Base-by-base conservation (phyloP, 2,888 invertebrate species). In the Candidula unifasciata region DNA sequence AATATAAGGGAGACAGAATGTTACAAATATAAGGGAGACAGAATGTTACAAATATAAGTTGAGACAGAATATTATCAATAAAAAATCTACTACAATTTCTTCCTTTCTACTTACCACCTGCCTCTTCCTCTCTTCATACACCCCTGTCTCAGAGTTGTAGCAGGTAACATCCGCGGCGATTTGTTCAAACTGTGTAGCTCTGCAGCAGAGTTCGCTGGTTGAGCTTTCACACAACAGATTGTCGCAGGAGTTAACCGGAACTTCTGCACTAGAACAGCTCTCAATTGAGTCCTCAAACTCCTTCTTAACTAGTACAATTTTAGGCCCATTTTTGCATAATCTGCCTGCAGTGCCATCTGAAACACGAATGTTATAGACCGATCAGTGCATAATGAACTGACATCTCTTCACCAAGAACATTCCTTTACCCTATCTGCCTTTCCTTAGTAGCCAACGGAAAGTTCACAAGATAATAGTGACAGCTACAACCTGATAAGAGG, bases 191-290 rank as follows among this genome's bases (percentile, higher is more conserved):
- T 74, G 35, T 27, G 24, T 10, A 6, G 80, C 73, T 5, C 21
- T 79, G 44, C 84, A 84, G 57, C 84, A 84, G 6, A 13, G 6
- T 13, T 8, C 73, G 66, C 18, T 16, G 0, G 37, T n/a, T 10
- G 33, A 37, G 3, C 80, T 80, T 24, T 74, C 80, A 80, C 84
- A 84, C 21, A 73, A 30, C 30, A 84, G 60, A 60, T 71, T 24
- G 1, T 33, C 60, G n/a, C 84, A 84, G 5, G 33, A 60, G 27
- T 74, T 74, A n/a, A 84, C 35, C 0, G 18, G 30, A 1, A 84
- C 35, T 30, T 6, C 10, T 18, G 30, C 37, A 24, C 79, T 73
- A 10, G 52, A 3, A 66, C 80, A 84, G 24, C 27, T 69, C 3
- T 8, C 2, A 16, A 71, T 71, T 10, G 33, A 1, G 0, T 57